A percentile compares a stretch with the other conserved stretches of the same genome.
Conservation (phyloP, 1,140 invertebrate genomes). For the Hyles euphorbiae region DNA sequence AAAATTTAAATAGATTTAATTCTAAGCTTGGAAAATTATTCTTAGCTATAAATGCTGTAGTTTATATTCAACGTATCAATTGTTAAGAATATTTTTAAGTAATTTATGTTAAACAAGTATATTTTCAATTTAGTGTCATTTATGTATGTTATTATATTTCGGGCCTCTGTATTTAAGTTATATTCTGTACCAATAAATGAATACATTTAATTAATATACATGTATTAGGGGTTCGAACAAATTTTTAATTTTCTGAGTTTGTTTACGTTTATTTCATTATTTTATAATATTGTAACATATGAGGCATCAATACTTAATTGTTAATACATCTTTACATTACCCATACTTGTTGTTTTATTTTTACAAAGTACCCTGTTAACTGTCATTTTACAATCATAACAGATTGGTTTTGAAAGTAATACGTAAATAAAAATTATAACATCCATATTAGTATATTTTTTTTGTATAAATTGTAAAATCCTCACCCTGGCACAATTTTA, state of each 20-base stretch:
- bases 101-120: conserved; percentile 20
- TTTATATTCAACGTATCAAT: not conserved
- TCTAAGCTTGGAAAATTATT: conserved; percentile 10
- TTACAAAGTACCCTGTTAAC: not conserved
- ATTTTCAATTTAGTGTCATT: conserved; percentile 15
- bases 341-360: conserved; percentile 13
- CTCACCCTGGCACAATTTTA: no score
- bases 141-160: conserved; percentile 14
- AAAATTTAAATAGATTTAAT: conserved; percentile 11
- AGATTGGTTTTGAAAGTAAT: no score
- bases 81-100: conserved; percentile 19
- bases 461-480: no score
- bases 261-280: no score
- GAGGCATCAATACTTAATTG: conserved; percentile 53
- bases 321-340: conserved; percentile 31
- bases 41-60: not conserved
- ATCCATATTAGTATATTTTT: no score
- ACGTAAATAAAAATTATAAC: no score
- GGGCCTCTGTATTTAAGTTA: no score
- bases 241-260: no score
- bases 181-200: no score
- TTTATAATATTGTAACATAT: conserved; percentile 17
- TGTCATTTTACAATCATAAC: no score
- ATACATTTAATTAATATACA: no score
- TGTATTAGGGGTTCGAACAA: no score